These are phyloP conservation scores for Spodoptera picta DNA, from an alignment of 2,888 invertebrate genomes.

Conservation along the genomic window DNA sequence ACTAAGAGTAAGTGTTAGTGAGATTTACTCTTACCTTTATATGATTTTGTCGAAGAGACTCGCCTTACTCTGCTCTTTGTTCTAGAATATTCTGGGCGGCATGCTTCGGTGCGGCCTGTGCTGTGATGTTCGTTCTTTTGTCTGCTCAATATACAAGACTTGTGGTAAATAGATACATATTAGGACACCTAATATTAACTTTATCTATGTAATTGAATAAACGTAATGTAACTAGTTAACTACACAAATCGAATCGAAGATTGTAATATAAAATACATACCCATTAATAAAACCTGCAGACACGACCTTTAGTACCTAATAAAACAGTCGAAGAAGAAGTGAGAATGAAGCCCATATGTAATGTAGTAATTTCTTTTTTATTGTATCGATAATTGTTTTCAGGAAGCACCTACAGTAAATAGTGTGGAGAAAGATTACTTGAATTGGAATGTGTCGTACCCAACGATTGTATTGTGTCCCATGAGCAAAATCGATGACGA, in stretches of 20 bases:
- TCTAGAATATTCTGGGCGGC: constrained; percentile 77
- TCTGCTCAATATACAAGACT: constrained; percentile 73
- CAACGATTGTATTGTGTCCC: constrained; percentile 91
- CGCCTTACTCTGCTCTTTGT: neutral
- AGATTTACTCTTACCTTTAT: too few species aligned
- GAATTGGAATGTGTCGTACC: constrained; percentile 91
- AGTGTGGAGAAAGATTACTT: constrained; percentile 92
- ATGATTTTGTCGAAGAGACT: too few species aligned
- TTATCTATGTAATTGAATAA: too few species aligned
- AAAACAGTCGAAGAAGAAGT: too few species aligned
- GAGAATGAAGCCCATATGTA: too few species aligned
- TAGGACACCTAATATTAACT: too few species aligned
- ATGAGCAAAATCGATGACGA: constrained; percentile 85
- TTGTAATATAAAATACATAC: too few species aligned
- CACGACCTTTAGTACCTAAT: too few species aligned
- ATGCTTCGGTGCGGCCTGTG: constrained; percentile 66
- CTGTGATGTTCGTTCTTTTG: constrained; percentile 68
- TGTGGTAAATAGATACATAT: constrained; percentile 66
- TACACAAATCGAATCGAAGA: too few species aligned
- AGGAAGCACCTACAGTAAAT: constrained; percentile 91
- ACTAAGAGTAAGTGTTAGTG: too few species aligned
- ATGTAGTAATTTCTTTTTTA: neutral
- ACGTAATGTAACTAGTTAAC: too few species aligned
- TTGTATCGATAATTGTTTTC: constrained; percentile 38
- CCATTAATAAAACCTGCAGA: too few species aligned